These are phyloP conservation scores for Tiliacea citrago DNA, from an alignment of 2,888 invertebrate genomes.

Conservation along the genomic window DNA sequence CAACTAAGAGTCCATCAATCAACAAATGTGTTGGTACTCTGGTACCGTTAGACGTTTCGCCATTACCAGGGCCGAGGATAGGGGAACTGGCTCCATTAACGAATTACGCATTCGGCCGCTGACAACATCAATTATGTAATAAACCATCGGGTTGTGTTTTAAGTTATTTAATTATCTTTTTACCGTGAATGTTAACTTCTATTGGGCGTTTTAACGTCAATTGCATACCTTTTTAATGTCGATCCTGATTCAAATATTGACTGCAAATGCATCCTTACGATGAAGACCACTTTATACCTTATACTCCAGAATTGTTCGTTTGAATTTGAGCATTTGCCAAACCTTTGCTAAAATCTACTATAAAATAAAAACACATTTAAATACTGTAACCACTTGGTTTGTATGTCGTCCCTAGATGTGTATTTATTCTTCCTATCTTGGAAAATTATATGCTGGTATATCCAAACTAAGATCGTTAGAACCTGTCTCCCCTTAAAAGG, in stretches of 20 bases:
- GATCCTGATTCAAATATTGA: slow-evolving; percentile 17
- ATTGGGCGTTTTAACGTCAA: slow-evolving; percentile 37
- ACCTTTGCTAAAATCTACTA: slow-evolving; percentile 35
- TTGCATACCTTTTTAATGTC: slow-evolving; percentile 6
- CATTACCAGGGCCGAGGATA: slow-evolving; percentile 66
- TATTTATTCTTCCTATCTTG: slow-evolving; percentile 40
- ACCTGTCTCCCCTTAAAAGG: slow-evolving; percentile 60
- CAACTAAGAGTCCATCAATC: slow-evolving; percentile 69
- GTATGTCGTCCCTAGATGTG: slow-evolving; percentile 41
- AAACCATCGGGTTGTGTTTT: slow-evolving; percentile 67
- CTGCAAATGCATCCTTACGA: slow-evolving; percentile 19
- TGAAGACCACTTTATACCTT: slow-evolving; percentile 11
- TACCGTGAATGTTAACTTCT: slow-evolving; percentile 68
- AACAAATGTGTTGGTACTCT: slow-evolving; percentile 65
- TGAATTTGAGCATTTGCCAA: slow-evolving; percentile 16
- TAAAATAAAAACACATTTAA: slow-evolving; percentile 39
- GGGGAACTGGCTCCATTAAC: slow-evolving; percentile 72
- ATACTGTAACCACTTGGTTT: slow-evolving; percentile 15
- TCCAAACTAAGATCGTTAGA: slow-evolving; percentile 32
- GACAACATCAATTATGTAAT: slow-evolving; percentile 71
- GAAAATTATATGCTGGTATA: slow-evolving; percentile 26
- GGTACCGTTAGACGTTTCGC: slow-evolving; percentile 71
- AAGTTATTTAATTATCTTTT: slow-evolving; percentile 70
- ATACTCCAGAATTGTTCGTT: slow-evolving; percentile 15
- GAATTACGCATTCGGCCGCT: slow-evolving; percentile 70